Base-by-base conservation (phyloP, 1,140 invertebrate species). In the Pseudobourletiella spinata region DNA sequence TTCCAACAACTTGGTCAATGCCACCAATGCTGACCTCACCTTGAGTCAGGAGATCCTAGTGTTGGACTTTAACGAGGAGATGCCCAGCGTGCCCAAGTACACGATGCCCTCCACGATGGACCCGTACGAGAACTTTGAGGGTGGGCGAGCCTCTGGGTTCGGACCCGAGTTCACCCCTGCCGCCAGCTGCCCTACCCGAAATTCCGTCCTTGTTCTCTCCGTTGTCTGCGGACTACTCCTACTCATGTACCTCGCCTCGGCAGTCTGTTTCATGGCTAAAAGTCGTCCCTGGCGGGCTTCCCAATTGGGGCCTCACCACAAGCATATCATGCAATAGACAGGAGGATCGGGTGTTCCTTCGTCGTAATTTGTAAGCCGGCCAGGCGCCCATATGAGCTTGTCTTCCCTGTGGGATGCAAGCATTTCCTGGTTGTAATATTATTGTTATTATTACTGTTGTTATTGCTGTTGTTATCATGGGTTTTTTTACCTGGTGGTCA, bases 11-110 rank as follows among this genome's bases (percentile, higher is more conserved):
- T 74, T 76, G 63, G 78, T 79, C 52, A 82, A 80, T 42, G 82
- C 80, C 69, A 74, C 69, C 55, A 74, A 72, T 56, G 75, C 77
- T 64, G 88, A 94, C 73, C 93, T 94, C 88, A 94, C 91, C 59
- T 81, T 95, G 29, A 93, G 90, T 6, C 90, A 93, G 73, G 91
- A 95, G 76, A 94, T 95, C 72, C 77, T 95, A 3, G 91, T 95
- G 3, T 77, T 95, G 30, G 66, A 70, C 62, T 70, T 68, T 35
- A 68, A 68, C 61, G 66, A 70, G 52, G 63, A 68, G 44, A 61
- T 70, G 16, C 66, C 66, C 14, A 58, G 58, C 32, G 56, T 68
- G 51, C 64, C 62, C 59, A 64, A 67, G 25, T 48, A 57, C 43
- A 52, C 28, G 24, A 16, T 30, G 52, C 52, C 52, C 3, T 39